phyloP scores from a whole-genome alignment of 2,113 vertebrate species.

The Plotosus lineatus region DNA sequence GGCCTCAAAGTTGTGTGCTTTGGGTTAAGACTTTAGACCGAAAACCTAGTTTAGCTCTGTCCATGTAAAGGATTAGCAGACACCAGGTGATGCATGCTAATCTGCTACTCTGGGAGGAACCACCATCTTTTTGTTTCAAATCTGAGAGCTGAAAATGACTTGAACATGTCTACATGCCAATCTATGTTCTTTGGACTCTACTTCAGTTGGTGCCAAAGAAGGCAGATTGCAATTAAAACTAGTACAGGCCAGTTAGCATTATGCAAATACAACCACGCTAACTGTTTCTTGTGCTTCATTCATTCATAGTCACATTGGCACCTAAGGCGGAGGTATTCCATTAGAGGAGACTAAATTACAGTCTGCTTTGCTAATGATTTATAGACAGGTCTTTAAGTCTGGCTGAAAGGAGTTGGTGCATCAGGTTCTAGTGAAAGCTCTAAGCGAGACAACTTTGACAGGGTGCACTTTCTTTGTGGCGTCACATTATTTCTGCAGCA shows the following conservation, averaged over 20 bases:
- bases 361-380: neutral
- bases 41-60: slow-evolving; percentile 7
- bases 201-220: neutral
- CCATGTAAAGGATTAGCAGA: slow-evolving; percentile 13
- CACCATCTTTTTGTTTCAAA: slow-evolving; percentile 9
- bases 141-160: slow-evolving; percentile 3
- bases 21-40: neutral
- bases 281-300: neutral
- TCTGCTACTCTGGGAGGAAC: neutral
- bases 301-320: neutral
- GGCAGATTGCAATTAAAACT: neutral
- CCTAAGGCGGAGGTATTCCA: neutral
- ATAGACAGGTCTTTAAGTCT: neutral
- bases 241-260: neutral
- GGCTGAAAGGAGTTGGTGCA: neutral
- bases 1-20: neutral
- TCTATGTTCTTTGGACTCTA: slow-evolving; percentile 7
- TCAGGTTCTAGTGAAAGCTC: neutral
- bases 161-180: neutral
- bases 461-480: slow-evolving; percentile 4
- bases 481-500: slow-evolving; percentile 13
- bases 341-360: neutral
- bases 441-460: slow-evolving; percentile 6
- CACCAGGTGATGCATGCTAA: neutral
- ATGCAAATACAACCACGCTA: slow-evolving; percentile 20